Base-by-base conservation (phyloP, 2,113 vertebrate species). In the Australoheros scitulus region DNA sequence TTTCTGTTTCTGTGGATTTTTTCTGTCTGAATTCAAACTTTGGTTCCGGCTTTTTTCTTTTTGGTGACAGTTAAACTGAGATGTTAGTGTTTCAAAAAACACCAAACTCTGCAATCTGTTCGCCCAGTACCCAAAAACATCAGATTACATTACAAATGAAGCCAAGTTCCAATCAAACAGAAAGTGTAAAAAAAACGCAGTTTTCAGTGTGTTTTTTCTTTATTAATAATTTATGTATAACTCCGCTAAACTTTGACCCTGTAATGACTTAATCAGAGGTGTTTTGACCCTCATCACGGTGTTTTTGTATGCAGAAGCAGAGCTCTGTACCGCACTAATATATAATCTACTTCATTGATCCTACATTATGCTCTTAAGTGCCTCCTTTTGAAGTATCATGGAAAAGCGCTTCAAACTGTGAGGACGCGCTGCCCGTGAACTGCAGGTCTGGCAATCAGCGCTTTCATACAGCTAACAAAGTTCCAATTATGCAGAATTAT, bases 211-310 rank as follows among this genome's bases (percentile, higher is more conserved):
- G 26, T 0, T 4, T 17, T 22, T 64, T 9, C 2, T 32, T 3
- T 26, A 29, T 70, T 50, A 26, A 68, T 68, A 47, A 68, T 29
- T 26, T 43, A 43, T 5, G 41, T 43, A 17, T 50, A 70, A 32
- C 50, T 50, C 64, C 15, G 43, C 43, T 47, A 4, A 47, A 47
- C 11, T 7, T 10, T 52, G 43, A 50, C 10, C 43, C 43, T 50
- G 64, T 70, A 70, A 70, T 18, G 15, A 70, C 65, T 72, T 72
- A 72, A 52, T 72, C 65, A 20, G 43, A 52, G 24, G 43, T 70
- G 17, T 52, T n/a, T 68, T 72, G 17, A 70, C 24, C 65, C 10
- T 70, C 43, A 18, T 26, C 41, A 3, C 1, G 0, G 18, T 70
- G 26, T 56, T 13, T 22, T 41, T 65, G 15, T 47, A 84, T 74